Conservation (phyloP, 2,797 vertebrate species). For the Tiaroga cobitis region DNA sequence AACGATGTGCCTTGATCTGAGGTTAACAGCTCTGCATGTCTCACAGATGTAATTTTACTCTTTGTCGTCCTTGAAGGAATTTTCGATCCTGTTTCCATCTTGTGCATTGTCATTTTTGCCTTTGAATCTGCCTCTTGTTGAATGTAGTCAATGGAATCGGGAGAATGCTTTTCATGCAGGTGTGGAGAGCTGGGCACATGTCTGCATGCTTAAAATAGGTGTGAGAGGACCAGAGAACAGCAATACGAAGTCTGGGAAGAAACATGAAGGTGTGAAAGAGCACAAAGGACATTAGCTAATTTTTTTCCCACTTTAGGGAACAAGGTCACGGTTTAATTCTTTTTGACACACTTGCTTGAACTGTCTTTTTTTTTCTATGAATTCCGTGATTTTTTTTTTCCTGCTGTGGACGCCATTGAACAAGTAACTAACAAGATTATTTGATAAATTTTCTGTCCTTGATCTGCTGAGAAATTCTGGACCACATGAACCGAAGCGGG, state of each 20-base stretch:
- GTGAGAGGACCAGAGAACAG: constrained; percentile 16
- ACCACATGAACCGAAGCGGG: constrained; percentile 90
- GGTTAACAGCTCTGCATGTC: constrained; percentile 56
- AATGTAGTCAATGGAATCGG: constrained; percentile 28
- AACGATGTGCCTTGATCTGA: constrained; percentile 65
- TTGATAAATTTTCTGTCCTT: constrained; percentile 54
- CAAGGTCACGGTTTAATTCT: constrained; percentile 5
- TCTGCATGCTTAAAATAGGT: constrained; percentile 45
- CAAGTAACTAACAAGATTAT: constrained; percentile 23
- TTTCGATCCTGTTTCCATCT: not conserved
- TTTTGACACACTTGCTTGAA: constrained; percentile 15
- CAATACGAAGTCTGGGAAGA: constrained; percentile 12
- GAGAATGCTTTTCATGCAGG: constrained; percentile 45
- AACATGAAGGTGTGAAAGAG: constrained; percentile 27
- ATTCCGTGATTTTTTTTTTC: not conserved
- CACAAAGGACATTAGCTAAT: constrained; percentile 48
- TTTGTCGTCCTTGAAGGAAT: constrained; percentile 26
- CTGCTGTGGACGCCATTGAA: constrained; percentile 7
- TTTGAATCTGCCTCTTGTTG: constrained; percentile 41
- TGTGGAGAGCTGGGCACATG: constrained; percentile 41
- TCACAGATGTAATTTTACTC: constrained; percentile 35
- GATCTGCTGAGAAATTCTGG: constrained; percentile 73
- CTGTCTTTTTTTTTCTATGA: not conserved
- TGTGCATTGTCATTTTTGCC: constrained; percentile 24
- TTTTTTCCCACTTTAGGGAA: constrained; percentile 24